phyloP scores from a whole-genome alignment of 92 coral and sea anemone genomes.

The Siderastrea siderea region DNA sequence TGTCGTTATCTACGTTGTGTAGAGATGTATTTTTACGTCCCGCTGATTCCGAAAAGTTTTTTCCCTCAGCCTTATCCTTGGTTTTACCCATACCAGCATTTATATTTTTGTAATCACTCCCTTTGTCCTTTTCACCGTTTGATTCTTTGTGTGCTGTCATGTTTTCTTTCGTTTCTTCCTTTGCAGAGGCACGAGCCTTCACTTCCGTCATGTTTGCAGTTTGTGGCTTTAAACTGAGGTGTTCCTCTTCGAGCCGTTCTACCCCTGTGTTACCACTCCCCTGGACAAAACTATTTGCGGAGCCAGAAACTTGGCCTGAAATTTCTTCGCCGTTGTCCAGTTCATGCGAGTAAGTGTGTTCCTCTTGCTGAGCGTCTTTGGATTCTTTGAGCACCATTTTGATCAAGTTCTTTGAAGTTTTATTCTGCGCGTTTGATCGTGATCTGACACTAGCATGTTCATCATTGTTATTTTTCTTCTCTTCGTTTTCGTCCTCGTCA shows the following conservation, averaged over 20 bases:
- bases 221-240: background rate
- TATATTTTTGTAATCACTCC: background rate
- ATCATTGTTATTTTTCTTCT: background rate
- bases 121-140: background rate
- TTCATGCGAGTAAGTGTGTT: background rate
- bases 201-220: background rate
- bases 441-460: background rate
- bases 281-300: background rate
- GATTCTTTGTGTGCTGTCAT: background rate
- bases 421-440: background rate
- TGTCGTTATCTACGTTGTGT: background rate
- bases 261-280: background rate
- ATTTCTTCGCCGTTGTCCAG: background rate
- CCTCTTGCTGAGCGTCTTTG: background rate
- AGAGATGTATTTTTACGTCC: background rate
- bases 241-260: background rate
- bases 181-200: background rate
- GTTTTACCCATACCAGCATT: background rate
- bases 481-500: background rate
- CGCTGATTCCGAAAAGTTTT: background rate
- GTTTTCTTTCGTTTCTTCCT: background rate
- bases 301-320: constrained; percentile 22
- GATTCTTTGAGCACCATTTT: constrained; percentile 23
- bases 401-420: constrained; percentile 14
- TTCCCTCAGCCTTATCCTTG: background rate